Evolutionary conservation across 2,113 vertebrate species (phyloP).

Genomic region (Cryptomyrus ogoouensis): DNA sequence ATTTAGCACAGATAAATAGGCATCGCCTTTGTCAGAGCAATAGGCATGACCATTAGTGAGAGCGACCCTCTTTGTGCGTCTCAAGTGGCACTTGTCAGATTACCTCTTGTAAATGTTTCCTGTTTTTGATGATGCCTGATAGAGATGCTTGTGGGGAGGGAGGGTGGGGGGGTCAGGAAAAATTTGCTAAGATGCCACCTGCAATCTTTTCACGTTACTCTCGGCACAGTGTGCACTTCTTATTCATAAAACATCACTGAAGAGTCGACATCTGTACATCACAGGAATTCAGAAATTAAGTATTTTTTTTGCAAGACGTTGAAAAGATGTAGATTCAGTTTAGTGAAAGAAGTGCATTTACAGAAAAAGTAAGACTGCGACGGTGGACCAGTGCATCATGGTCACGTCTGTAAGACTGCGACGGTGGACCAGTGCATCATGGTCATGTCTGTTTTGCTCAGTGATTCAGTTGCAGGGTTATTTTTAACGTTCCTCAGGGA

Average conservation of each 20-base stretch:
- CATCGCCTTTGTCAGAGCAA: not conserved
- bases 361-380: not conserved
- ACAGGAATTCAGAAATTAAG: not conserved
- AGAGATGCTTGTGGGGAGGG: not conserved
- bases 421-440: too few species aligned
- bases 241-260: not conserved
- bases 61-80: not conserved
- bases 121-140: not conserved
- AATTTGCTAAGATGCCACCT: not conserved
- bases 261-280: not conserved
- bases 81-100: constrained; percentile 11
- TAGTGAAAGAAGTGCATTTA: not conserved
- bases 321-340: not conserved
- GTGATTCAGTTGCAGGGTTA: not conserved
- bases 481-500: not conserved
- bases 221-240: not conserved
- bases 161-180: not conserved
- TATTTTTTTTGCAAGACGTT: not conserved
- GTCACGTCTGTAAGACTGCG: not conserved
- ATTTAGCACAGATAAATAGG: not conserved
- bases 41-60: not conserved
- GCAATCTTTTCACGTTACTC: not conserved
- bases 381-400: too few species aligned
- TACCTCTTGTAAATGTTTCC: constrained; percentile 13
- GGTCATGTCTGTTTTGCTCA: not conserved